Conservation (phyloP, 2,113 vertebrate species). For the Lycaon pictus region DNA sequence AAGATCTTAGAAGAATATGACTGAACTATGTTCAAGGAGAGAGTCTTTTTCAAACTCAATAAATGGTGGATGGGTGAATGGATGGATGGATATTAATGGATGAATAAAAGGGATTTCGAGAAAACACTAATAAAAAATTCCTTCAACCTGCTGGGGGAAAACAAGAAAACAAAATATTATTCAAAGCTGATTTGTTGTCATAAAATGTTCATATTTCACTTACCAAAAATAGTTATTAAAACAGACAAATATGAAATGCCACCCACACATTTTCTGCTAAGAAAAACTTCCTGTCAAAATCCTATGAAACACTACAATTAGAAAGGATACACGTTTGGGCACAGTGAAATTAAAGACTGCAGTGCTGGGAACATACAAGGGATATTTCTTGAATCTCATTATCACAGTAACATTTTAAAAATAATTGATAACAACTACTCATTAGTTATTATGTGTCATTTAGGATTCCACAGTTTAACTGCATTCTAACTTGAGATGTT, state of each 20-base stretch:
- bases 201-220: slow-evolving; percentile 30
- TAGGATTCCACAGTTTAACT: background rate
- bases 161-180: slow-evolving; percentile 14
- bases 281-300: background rate
- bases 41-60: background rate
- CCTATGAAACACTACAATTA: background rate
- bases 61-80: background rate
- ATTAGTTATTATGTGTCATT: background rate
- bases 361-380: background rate
- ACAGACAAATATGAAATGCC: slow-evolving; percentile 42
- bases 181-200: slow-evolving; percentile 48
- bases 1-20: background rate
- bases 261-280: slow-evolving; percentile 2
- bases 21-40: background rate
- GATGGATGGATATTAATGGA: background rate
- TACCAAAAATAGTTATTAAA: slow-evolving; percentile 55
- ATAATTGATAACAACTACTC: background rate
- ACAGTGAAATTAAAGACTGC: background rate
- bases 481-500: background rate
- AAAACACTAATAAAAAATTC: background rate
- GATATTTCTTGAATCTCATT: background rate
- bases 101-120: background rate
- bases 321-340: background rate
- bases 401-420: slow-evolving; percentile 26
- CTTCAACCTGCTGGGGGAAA: background rate